Percentiles rank a stretch among this genome's conserved stretches.
Evolutionary conservation across 2,888 invertebrate species (phyloP).

Genomic region (Idaea aversata): DNA sequence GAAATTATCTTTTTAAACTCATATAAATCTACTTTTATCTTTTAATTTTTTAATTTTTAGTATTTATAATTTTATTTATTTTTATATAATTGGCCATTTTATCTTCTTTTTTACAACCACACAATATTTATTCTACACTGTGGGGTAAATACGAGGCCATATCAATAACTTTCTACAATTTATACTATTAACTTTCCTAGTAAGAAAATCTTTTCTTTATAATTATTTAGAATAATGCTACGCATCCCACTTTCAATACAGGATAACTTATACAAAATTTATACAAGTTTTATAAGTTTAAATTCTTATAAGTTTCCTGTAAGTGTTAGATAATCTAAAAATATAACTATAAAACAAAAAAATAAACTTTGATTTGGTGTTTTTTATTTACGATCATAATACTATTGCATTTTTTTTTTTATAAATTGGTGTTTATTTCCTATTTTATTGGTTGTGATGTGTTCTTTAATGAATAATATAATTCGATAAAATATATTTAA

Average conservation of each 20-base stretch:
- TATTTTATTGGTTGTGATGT: background rate
- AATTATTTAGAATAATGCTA: conserved; percentile 75
- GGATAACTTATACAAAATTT: background rate
- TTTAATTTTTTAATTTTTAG: background rate
- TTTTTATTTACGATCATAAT: background rate
- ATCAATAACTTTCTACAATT: conserved; percentile 12
- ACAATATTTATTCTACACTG: background rate
- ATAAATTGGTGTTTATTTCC: background rate
- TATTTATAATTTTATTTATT: background rate
- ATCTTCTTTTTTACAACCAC: background rate
- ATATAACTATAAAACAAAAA: background rate
- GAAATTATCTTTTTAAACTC: background rate
- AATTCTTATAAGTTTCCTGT: conserved; percentile 3
- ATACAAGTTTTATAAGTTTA: background rate
- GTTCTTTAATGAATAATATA: background rate
- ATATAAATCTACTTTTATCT: background rate
- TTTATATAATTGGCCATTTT: background rate
- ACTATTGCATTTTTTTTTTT: background rate
- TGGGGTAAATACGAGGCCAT: conserved; percentile 18
- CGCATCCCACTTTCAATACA: conserved; percentile 50
- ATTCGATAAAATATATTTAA: conserved; percentile 1
- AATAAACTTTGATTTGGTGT: conserved; percentile 10
- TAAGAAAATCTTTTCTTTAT: conserved; percentile 57
- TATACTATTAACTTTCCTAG: conserved; percentile 27
- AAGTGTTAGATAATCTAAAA: background rate